phyloP scores from a whole-genome alignment of 23 tunicate genomes.

The Ascidia mentula region DNA sequence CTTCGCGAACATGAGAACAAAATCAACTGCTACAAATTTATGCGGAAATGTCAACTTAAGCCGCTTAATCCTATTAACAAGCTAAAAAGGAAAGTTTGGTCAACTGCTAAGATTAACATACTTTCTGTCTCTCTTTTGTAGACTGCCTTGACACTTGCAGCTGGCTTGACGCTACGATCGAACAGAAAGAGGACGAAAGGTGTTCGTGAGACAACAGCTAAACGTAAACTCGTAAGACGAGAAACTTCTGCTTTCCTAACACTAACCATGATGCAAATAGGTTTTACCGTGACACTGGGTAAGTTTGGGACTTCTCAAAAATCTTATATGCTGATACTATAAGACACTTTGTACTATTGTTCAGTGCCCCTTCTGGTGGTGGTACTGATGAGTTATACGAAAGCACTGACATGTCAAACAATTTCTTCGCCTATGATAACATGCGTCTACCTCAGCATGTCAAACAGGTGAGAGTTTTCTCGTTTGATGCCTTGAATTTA shows the following conservation, averaged over 20 bases:
- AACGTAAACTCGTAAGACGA: background rate
- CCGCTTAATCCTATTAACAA: too few species aligned
- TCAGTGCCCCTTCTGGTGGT: constrained; percentile 47
- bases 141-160: background rate
- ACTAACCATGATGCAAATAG: constrained; percentile 33
- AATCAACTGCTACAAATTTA: too few species aligned
- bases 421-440: constrained; percentile 20
- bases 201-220: background rate
- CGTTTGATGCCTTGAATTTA: too few species aligned
- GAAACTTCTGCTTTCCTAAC: constrained; percentile 6
- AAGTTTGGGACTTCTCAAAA: background rate
- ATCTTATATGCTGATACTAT: background rate
- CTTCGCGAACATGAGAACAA: too few species aligned
- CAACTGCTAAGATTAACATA: too few species aligned
- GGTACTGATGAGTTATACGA: constrained; percentile 23
- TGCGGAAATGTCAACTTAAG: too few species aligned
- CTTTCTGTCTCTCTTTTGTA: too few species aligned
- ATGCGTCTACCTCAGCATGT: constrained; percentile 33
- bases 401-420: constrained; percentile 25
- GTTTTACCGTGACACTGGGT: constrained; percentile 36
- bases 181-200: background rate
- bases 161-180: background rate
- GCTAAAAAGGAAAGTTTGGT: too few species aligned
- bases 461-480: constrained; percentile 73
- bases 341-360: background rate